Base-by-base conservation (phyloP, 1,140 invertebrate species). In the Lepeophtheirus salmonis region DNA sequence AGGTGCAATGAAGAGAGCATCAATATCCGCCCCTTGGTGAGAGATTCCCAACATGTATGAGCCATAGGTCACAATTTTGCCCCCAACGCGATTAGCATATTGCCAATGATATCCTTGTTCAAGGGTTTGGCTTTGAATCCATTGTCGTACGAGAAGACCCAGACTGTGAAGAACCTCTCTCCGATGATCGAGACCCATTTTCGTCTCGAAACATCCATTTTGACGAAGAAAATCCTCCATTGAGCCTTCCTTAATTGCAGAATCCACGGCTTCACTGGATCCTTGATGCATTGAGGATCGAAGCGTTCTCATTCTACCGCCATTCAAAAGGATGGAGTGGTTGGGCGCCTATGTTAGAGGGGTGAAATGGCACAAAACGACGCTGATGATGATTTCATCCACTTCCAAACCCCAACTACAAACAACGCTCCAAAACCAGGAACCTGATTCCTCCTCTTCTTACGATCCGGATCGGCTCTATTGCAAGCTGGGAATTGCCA, bases 21-120 rank as follows among this genome's bases (percentile, higher is more conserved):
- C 55, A 30, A 57, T 57, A 23, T 57, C 55, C 16, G 55, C 55
- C 14, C 55, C 55, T 21, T 57, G 55, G 22, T 57, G 55, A 16
- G 55, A 57, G 25, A 57, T 57, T 1, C 55, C 55, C 24, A 57
- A n/a, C 55, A 57, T 57, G 26, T 57, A 57, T 26, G 55, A 57
- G 21, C 55, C 55, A 30, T 57, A 57, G 55, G 55, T 30, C 22
- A 57, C 55, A n/a, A 57, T 30, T 26, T 57, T 25, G 13, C 55
- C 55, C 23, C 24, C 26, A 16, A 57, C 26, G 14, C 25, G n/a
- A 14, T 57, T 25, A 20, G 25, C 17, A 21, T 57, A 21, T 21
- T 57, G 55, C 22, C 22, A 57, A 16, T 26, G 23, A n/a, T n/a
- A 26, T 3, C 55, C 55, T 17, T 25, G 22, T 6, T 17, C 21